Evolutionary conservation across 2,113 vertebrate species (phyloP), one percentile per base, ranked within the genome.

Genomic region (Synodontis membranacea): DNA sequence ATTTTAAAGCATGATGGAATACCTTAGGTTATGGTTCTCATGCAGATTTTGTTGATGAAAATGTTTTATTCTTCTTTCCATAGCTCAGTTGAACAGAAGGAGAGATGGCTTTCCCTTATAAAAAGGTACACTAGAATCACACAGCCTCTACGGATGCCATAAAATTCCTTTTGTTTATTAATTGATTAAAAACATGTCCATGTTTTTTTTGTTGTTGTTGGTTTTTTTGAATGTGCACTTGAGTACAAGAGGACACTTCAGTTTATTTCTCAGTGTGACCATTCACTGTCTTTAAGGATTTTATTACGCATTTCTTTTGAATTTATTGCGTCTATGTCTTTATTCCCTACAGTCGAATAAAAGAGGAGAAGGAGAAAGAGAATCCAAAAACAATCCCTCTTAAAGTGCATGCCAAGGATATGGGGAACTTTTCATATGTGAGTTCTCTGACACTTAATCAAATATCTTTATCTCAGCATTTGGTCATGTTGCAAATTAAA

Each of bases 391-490:
- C 92, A 72, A 95, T 98, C 83, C 97, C 97, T n/a, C 92, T 99
- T 90, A 98, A 98, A 90, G 96, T 99, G 91, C 96, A 97, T 90
- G 96, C 96, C 60, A 98, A 97, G 93, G 97, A 98, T 3, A 92
- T 98, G 86, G 97, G 96, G 90, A 97, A 96, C 31, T 97, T 96
- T 89, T 96, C 95, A 91, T 96, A 97, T 54, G 98, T 99, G 96
- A 96, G 97, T 94, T 28, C 34, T 60, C 37, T 34, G 72, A 82
- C 39, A 37, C 19, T 74, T 19, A 75, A 19, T 9, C 54, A 46
- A 62, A 14, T 79, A 44, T 34, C 28, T 23, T 76, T 84, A 23
- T 37, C 2, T 52, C 11, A 52, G 12, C 66, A 81, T 25, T 56
- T 21, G 11, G 11, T 34, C 3, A 25, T 28, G 37, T 42, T 28